phyloP scores from a whole-genome alignment of 2,113 vertebrate genomes.

The Siniperca knerii region DNA sequence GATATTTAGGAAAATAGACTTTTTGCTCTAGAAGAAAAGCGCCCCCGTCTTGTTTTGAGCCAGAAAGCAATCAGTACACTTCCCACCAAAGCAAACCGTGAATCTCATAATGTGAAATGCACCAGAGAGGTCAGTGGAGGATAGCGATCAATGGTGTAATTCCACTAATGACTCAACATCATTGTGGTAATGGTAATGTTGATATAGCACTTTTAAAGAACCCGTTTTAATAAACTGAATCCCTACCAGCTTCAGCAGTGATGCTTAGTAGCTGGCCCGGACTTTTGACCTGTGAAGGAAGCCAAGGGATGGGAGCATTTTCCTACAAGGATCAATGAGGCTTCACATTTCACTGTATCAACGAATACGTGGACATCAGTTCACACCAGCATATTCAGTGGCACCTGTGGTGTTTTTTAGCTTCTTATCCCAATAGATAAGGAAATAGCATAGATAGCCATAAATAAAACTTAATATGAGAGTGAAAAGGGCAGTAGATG shows the following conservation, averaged over 20 bases:
- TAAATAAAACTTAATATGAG: neutral
- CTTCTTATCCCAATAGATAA: neutral
- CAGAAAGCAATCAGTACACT: neutral
- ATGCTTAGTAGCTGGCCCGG: neutral
- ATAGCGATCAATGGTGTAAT: neutral
- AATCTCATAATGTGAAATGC: neutral
- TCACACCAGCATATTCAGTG: neutral
- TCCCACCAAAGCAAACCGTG: neutral
- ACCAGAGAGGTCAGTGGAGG: neutral
- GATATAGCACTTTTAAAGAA: neutral
- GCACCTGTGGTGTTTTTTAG: neutral
- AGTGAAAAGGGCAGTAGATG: neutral
- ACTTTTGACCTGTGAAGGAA: neutral
- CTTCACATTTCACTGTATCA: conserved; percentile 20
- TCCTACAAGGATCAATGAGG: conserved; percentile 9
- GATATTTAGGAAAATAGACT: neutral
- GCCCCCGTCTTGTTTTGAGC: neutral
- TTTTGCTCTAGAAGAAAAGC: neutral
- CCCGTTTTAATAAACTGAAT: neutral
- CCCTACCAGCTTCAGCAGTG: neutral
- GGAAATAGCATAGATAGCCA: neutral
- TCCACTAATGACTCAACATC: conserved; percentile 20
- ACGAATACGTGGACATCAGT: neutral
- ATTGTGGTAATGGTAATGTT: neutral
- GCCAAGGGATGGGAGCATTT: neutral